Conservation (phyloP, 2,113 vertebrate species). For the Trichechus manatus region DNA sequence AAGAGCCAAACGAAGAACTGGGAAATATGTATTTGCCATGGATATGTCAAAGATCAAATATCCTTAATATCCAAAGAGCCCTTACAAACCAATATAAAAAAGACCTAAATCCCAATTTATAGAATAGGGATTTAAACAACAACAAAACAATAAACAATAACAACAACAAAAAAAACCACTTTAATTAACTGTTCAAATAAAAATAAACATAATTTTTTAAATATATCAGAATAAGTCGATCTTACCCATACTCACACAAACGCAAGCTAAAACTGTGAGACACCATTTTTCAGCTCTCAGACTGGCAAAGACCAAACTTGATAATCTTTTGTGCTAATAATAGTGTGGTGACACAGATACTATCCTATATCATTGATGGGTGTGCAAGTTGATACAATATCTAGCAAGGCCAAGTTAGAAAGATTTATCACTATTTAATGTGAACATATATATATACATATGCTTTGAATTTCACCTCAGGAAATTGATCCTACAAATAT, state of each 20-base stretch:
- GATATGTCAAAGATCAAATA: neutral
- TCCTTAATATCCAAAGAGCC: neutral
- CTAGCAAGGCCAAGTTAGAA: neutral
- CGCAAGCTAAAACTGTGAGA: neutral
- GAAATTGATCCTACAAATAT: neutral
- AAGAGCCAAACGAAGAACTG: neutral
- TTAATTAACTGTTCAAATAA: slow-evolving; percentile 8
- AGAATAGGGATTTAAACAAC: too few species aligned
- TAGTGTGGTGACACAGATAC: neutral
- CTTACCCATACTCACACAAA: neutral
- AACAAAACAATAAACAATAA: too few species aligned
- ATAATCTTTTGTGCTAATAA: neutral
- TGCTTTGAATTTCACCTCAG: neutral
- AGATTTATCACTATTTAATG: neutral
- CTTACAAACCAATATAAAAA: neutral
- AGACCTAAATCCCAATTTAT: neutral
- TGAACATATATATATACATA: neutral
- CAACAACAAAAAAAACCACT: neutral
- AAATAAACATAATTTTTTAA: slow-evolving; percentile 31
- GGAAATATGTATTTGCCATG: neutral
- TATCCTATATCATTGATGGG: neutral
- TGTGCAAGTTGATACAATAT: neutral
- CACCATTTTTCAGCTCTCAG: neutral
- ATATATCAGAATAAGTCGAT: neutral
- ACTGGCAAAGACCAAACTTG: neutral